Base-by-base conservation (phyloP, 2,888 invertebrate species). In the Dexiosoma caninum region DNA sequence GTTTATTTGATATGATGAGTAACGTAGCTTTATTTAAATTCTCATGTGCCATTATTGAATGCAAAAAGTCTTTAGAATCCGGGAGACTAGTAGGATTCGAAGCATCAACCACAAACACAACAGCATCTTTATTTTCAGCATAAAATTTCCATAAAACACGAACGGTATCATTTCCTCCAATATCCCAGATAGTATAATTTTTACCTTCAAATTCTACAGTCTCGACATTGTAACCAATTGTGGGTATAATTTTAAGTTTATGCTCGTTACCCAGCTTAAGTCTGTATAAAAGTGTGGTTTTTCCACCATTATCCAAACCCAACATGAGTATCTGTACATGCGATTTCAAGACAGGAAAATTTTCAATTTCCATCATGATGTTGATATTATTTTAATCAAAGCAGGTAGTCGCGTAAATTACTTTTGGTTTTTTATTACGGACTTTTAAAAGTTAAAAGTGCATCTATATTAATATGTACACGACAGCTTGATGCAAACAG, bases 171-270 rank as follows among this genome's bases (percentile, higher is more conserved):
- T 88, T 88, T 0, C 87, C 88, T 16, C 88, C 88, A 71, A 88
- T 85, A 70, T 88, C 88, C 87, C 87, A 88, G 8, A 88, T 85
- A 0, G 87, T 88, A 49, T 88, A 85, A 3, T 84, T 84, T 23
- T 88, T 78, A n/a, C 88, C 87, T 59, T 86, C 87, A 51, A 87
- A 88, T 42, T 87, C 84, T 4, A 88, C 84, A 6, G 86, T 85
- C 70, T 88, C 88, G 0, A 88, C 87, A 83, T 88, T 88, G 16
- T 87, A 88, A 0, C 88, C 88, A 64, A 88, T 86, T 6, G 88
- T 88, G 1, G 88, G 88, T 64, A 88, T 86, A 3, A 85, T 86
- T 16, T 84, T 83, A 1, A 86, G 78, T 16, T 84, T 83, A 1
- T 86, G 78, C 2, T 85, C 83, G 59, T 85, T 85, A 5, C 86